These are phyloP conservation scores for Daktulosphaira vitifoliae DNA, from an alignment of 1,140 invertebrate species.

Conservation along the genomic window DNA sequence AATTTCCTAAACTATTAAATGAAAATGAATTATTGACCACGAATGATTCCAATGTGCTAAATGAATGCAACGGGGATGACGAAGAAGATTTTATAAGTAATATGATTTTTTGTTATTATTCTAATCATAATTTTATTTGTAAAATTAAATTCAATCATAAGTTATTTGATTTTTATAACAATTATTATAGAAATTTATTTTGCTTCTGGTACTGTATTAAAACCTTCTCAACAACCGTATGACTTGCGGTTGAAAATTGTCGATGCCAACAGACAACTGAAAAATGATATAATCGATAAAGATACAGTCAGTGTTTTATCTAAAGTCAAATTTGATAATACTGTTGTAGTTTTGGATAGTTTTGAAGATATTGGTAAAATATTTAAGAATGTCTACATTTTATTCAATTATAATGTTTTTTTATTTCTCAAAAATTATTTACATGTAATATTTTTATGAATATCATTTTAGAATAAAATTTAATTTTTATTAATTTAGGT, in stretches of 20 bases:
- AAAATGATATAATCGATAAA: not conserved
- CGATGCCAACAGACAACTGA: slow-evolving; percentile 1
- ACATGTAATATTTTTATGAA: no score
- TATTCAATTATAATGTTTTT: no score
- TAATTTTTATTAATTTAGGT: slow-evolving; percentile 5
- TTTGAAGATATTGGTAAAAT: slow-evolving; percentile 20
- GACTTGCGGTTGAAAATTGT: slow-evolving; percentile 4
- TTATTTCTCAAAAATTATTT: no score
- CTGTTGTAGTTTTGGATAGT: slow-evolving; percentile 19
- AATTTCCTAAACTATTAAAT: no score
- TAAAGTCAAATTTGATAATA: slow-evolving; percentile 18
- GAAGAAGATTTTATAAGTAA: slow-evolving; percentile 23
- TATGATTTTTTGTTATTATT: no score
- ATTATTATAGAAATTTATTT: slow-evolving; percentile 21
- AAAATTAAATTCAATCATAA: no score
- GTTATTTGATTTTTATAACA: no score
- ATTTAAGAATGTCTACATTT: no score
- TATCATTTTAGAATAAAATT: no score
- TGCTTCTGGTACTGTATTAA: not conserved
- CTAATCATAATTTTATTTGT: no score
- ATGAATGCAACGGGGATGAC: not conserved
- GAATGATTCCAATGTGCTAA: not conserved
- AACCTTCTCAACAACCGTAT: slow-evolving; percentile 7
- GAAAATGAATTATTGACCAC: no score
- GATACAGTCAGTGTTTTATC: not conserved